Evolutionary conservation across 2,888 invertebrate genomes (phyloP).

Genomic region (Aporophyla lueneburgensis): DNA sequence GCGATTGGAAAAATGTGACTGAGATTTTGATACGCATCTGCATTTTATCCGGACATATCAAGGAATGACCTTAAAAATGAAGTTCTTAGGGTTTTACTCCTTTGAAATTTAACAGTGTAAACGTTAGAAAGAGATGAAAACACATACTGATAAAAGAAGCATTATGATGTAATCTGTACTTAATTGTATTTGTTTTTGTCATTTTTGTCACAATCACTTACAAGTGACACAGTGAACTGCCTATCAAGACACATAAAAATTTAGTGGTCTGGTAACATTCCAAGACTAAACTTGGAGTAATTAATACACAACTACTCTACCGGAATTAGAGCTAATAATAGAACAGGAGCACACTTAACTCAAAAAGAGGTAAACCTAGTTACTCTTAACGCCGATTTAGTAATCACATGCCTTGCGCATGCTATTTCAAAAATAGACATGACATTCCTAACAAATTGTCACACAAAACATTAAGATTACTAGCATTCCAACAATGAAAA

Average conservation of each 20-base stretch:
- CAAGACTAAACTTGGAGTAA: conserved; percentile 1
- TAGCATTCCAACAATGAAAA: conserved; percentile 62
- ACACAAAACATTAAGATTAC: conserved; percentile 56
- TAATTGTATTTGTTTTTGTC: conserved; percentile 40
- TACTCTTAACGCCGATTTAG: conserved; percentile 9
- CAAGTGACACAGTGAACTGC: conserved; percentile 52
- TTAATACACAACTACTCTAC: not conserved
- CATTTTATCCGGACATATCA: not conserved
- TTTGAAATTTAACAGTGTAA: not conserved
- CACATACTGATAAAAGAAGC: conserved; percentile 21
- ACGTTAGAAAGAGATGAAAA: conserved; percentile 8
- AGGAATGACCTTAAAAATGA: not conserved
- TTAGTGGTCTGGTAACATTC: conserved; percentile 36
- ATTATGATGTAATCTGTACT: conserved; percentile 25
- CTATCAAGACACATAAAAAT: conserved; percentile 47
- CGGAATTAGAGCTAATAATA: not conserved
- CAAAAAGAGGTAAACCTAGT: not conserved
- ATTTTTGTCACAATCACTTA: conserved; percentile 45
- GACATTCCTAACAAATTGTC: conserved; percentile 50
- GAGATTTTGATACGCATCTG: not conserved
- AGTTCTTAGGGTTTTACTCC: too few relatives aligned
- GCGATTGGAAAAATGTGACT: not conserved
- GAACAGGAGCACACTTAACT: too few relatives aligned
- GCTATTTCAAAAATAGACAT: conserved; percentile 45
- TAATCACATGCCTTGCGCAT: conserved; percentile 22